phyloP scores from a whole-genome alignment of 2,113 vertebrate genomes.

The Heloderma charlesbogerti region DNA sequence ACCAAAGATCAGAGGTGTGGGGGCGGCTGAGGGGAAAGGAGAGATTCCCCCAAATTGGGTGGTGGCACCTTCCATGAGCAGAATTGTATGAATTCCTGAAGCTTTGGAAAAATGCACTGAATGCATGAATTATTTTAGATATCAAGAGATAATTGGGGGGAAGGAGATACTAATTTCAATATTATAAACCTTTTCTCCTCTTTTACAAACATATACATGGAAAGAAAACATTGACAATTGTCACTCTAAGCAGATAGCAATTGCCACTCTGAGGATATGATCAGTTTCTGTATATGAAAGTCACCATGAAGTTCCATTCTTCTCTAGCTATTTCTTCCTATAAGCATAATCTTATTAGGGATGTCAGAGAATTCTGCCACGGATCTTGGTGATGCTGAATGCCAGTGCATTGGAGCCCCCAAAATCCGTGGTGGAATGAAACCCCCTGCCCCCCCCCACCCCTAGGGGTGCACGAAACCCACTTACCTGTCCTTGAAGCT shows the following conservation, averaged over 20 bases:
- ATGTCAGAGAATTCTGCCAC: too few species aligned
- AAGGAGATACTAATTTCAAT: background rate
- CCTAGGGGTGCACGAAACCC: too few species aligned
- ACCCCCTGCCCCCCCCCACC: too few species aligned
- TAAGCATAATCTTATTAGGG: background rate
- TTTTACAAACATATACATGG: background rate
- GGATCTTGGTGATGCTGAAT: too few species aligned
- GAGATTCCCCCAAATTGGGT: background rate
- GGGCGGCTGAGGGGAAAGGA: background rate
- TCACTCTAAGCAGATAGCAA: background rate
- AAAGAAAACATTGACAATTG: background rate
- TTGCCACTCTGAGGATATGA: background rate
- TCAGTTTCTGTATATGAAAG: background rate
- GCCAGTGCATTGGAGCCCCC: too few species aligned
- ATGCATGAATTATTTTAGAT: background rate
- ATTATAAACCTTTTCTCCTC: background rate
- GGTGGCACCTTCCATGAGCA: background rate
- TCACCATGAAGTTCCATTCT: too few species aligned
- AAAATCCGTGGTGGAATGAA: too few species aligned
- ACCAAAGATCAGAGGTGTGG: background rate
- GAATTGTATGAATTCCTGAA: background rate
- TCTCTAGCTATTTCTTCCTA: background rate
- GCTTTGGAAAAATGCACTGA: conserved; percentile 31
- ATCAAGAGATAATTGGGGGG: background rate
- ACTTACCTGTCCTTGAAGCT: too few species aligned